These are phyloP conservation scores for Salvelinus namaycush DNA, from an alignment of 2,113 vertebrate genomes.

Conservation along the genomic window DNA sequence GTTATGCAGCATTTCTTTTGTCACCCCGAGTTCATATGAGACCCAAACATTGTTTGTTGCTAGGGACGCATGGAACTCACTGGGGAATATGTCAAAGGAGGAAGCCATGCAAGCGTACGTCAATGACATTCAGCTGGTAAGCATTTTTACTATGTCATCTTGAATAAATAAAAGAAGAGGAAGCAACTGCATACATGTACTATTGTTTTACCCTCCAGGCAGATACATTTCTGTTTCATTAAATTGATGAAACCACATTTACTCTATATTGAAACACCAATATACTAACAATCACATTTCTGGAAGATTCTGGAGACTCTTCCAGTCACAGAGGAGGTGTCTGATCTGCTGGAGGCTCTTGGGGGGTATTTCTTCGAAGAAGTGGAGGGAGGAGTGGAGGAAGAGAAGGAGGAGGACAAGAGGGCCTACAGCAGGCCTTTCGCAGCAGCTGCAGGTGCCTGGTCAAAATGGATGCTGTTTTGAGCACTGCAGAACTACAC, in stretches of 20 bases:
- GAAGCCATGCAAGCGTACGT: conserved; percentile 96
- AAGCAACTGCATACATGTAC: background rate
- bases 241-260: background rate
- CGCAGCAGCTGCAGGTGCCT: conserved; percentile 45
- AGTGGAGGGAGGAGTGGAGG: conserved; percentile 77
- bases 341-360: conserved; percentile 86
- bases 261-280: no score
- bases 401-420: conserved; percentile 71
- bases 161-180: background rate
- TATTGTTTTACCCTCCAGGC: background rate
- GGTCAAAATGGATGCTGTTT: background rate
- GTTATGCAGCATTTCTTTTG: background rate
- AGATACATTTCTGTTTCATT: background rate
- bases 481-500: background rate
- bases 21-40: background rate
- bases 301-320: conserved; percentile 92
- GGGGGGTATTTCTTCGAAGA: conserved; percentile 90
- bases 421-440: conserved; percentile 74
- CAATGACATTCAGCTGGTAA: conserved; percentile 95
- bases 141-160: conserved; percentile 33
- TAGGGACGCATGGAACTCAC: conserved; percentile 94
- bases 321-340: conserved; percentile 91
- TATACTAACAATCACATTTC: background rate
- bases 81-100: conserved; percentile 92
- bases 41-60: conserved; percentile 39